Evolutionary conservation across 2,888 invertebrate genomes (phyloP).

Genomic region (Sthenelais limicola): DNA sequence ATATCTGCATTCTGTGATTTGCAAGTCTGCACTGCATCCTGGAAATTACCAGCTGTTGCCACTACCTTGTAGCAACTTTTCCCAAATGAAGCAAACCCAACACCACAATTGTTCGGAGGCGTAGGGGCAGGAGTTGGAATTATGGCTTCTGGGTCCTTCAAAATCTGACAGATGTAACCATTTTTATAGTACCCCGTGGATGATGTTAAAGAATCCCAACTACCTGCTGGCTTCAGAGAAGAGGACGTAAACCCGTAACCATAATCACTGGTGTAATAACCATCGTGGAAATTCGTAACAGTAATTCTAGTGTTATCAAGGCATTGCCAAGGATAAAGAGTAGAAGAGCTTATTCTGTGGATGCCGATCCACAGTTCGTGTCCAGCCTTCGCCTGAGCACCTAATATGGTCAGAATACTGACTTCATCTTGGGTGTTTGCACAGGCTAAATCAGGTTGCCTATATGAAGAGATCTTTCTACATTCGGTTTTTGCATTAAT

Average conservation of each 20-base stretch:
- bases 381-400: no score
- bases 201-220: neutral
- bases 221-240: neutral
- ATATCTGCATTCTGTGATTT: constrained; percentile 31
- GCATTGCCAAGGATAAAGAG: neutral
- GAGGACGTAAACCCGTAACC: neutral
- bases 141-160: neutral
- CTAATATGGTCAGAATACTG: neutral
- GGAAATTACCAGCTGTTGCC: neutral
- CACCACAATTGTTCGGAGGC: neutral
- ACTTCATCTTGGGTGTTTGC: neutral
- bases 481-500: neutral
- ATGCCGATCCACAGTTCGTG: no score
- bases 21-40: constrained; percentile 18
- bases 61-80: constrained; percentile 7
- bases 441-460: constrained; percentile 1
- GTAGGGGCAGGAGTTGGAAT: neutral
- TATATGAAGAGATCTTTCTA: no score
- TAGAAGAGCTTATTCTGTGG: no score
- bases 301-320: constrained; percentile 1
- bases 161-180: constrained; percentile 2
- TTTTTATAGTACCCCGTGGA: neutral
- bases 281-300: neutral
- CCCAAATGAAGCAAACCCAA: neutral
- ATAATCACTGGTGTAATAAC: neutral